Base-by-base conservation (phyloP, 2,113 vertebrate species). In the Trochalopteron elliotii region DNA sequence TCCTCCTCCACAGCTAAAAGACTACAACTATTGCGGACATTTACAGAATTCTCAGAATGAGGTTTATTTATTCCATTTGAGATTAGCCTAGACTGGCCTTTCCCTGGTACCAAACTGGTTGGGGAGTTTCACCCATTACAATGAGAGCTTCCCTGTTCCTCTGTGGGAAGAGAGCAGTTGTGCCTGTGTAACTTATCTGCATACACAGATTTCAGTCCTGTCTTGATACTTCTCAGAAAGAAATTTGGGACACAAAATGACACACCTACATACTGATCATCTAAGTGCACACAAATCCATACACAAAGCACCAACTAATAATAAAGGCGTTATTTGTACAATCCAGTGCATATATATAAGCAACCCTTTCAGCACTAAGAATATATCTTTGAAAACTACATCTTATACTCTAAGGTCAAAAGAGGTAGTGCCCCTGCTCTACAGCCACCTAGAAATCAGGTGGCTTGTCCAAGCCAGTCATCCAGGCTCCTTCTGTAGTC, bases 401-500 rank as follows among this genome's bases (percentile, higher is more conserved):
- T 2, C 15, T 88, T 47, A 40, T 7, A 44, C 9, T 49, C 23
- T 5, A 17, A 90, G 79, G 89, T 83, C 75, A 80, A 94, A 95
- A 65, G 67, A 63, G 11, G 21, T 2, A 25, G 27, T 47, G 23
- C 44, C 31, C 27, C 49, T 23, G 4, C 33, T 74, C 55, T 67
- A 11, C 11, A 64, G 31, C 10, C 44, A 90, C 64, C 83, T 47
- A 59, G 67, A 71, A 52, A 87, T 90, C 90, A 83, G 60, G 89
- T 83, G 44, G 64, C 65, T 93, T 1, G 0, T 71, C 5, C 13
- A 75, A 89, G 72, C 72, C 91, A 88, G 96, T 90, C 96, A 88
- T 53, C 67, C 13, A 92, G 96, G 79, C 94, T 95, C 96, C 92
- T 93, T 25, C 82, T 83, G 82, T 35, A 88, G 83, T 85, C 82